These are phyloP conservation scores for Neoseiulus cucumeris DNA, from an alignment of 1,140 invertebrate species.

Conservation along the genomic window DNA sequence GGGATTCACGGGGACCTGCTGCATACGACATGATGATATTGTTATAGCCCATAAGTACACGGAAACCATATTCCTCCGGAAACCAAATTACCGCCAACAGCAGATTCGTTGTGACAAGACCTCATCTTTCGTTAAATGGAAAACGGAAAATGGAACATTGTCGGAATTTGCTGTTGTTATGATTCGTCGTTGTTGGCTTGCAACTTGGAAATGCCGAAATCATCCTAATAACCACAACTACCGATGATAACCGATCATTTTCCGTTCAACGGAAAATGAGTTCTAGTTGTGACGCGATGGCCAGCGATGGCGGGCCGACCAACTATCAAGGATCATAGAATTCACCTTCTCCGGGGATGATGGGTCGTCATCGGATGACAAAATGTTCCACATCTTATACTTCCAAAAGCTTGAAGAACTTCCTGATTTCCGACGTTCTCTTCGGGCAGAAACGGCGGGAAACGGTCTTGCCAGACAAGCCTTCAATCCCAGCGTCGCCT, in stretches of 20 bases:
- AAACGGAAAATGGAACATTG: no score
- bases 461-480: conserved; percentile 80
- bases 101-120: background rate
- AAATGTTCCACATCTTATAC: conserved; percentile 94
- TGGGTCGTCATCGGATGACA: conserved; percentile 75
- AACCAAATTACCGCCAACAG: background rate
- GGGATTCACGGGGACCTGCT: no score
- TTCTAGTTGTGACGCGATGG: no score
- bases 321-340: conserved; percentile 10
- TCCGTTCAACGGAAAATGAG: no score
- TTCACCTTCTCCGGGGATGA: conserved; percentile 74
- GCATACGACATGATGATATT: background rate
- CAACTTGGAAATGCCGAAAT: no score
- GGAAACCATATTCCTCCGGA: conserved; percentile 2
- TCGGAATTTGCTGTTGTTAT: no score
- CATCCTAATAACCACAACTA: no score
- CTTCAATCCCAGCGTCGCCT: conserved; percentile 75
- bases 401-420: conserved; percentile 88
- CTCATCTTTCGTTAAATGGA: no score
- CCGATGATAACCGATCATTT: no score
- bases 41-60: conserved; percentile 10
- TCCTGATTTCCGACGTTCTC: conserved; percentile 89
- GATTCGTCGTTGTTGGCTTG: no score
- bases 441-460: conserved; percentile 93
- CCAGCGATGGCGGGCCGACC: background rate